Percentiles rank a stretch among this genome's conserved stretches.
phyloP scores from a whole-genome alignment of 2,888 invertebrate species.

The Archips xylosteana region DNA sequence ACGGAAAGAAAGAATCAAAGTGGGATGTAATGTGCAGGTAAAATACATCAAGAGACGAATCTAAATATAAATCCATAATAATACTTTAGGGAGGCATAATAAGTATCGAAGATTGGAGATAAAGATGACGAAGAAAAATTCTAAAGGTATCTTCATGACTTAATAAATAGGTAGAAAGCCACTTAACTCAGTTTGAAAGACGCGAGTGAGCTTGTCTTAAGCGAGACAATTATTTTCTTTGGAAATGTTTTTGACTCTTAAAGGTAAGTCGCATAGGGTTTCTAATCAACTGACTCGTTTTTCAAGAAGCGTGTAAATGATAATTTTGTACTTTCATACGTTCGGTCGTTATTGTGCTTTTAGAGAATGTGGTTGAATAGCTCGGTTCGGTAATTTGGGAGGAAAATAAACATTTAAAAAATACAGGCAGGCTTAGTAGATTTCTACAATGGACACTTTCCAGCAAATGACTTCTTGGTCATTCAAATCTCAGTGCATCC shows the following conservation, averaged over 20 bases:
- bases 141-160: slow-evolving; percentile 44
- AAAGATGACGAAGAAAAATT: slow-evolving; percentile 39
- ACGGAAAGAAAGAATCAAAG: slow-evolving; percentile 9
- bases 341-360: slow-evolving; percentile 41
- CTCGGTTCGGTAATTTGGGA: slow-evolving; percentile 35
- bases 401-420: slow-evolving; percentile 32
- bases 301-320: slow-evolving; percentile 26
- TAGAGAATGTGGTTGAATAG: slow-evolving; percentile 40
- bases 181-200: slow-evolving; percentile 51
- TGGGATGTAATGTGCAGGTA: slow-evolving; percentile 13
- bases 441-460: slow-evolving; percentile 23
- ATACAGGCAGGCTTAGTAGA: slow-evolving; percentile 19
- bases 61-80: slow-evolving; percentile 37
- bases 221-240: slow-evolving; percentile 32
- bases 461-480: slow-evolving; percentile 39
- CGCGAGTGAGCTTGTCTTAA: slow-evolving; percentile 42
- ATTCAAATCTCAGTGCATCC: slow-evolving; percentile 17
- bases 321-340: slow-evolving; percentile 35
- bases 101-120: slow-evolving; percentile 41
- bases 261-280: slow-evolving; percentile 20
- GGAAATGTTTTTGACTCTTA: slow-evolving; percentile 10
- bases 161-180: slow-evolving; percentile 57
- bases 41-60: slow-evolving; percentile 19
- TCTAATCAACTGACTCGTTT: background rate
- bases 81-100: slow-evolving; percentile 38